These are phyloP conservation scores for Meghimatium bilineatum DNA, from an alignment of 2,888 invertebrate genomes.

Conservation along the genomic window DNA sequence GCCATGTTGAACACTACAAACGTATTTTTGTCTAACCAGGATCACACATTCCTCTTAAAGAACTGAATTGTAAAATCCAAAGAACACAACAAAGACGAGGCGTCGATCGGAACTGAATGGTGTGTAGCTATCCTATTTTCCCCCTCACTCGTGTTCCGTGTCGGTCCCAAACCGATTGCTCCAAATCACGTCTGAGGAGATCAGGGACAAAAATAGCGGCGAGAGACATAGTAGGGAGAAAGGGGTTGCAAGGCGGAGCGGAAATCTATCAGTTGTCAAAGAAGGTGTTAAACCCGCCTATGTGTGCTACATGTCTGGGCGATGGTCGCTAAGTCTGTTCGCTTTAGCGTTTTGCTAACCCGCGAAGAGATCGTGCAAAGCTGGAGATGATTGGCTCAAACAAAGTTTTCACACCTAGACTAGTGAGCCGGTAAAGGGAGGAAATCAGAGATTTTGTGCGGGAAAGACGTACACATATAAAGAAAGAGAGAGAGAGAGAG, in stretches of 20 bases:
- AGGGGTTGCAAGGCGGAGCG: constrained; percentile 49
- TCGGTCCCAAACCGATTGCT: constrained; percentile 4
- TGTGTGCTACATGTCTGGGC: neutral
- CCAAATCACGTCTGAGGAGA: neutral
- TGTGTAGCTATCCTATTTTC: constrained; percentile 38
- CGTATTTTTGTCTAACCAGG: constrained; percentile 12
- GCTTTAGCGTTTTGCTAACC: neutral
- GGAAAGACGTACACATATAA: neutral
- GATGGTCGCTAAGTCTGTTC: neutral
- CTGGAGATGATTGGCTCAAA: neutral
- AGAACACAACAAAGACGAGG: constrained; percentile 14
- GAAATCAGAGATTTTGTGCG: neutral
- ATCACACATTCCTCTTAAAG: constrained; percentile 28
- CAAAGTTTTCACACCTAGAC: constrained; percentile 39
- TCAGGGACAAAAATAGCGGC: constrained; percentile 26
- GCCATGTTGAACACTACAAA: constrained; percentile 13
- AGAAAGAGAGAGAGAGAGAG: neutral
- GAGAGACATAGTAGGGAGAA: constrained; percentile 9
- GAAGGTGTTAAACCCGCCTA: constrained; percentile 51
- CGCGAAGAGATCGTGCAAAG: neutral
- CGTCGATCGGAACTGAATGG: neutral
- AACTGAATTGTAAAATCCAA: neutral
- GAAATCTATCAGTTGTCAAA: constrained; percentile 50
- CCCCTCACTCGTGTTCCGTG: constrained; percentile 23
- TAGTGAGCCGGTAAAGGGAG: neutral